Conservation (phyloP, 1,140 invertebrate genomes). For the Drosophila pandora region DNA sequence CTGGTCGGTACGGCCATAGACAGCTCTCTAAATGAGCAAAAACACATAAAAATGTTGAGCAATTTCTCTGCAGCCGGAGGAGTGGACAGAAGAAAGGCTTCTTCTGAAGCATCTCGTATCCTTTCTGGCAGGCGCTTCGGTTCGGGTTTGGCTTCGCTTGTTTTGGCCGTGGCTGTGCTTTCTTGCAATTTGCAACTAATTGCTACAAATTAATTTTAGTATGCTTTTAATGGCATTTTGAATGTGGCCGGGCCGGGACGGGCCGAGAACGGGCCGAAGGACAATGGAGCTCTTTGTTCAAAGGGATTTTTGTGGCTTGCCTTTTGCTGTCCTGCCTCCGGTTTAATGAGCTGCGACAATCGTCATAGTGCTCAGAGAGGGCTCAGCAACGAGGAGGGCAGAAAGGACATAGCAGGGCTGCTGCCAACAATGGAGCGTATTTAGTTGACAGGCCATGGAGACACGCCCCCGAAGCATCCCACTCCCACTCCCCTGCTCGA, state of each 20-base stretch:
- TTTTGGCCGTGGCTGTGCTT: constrained; percentile 37
- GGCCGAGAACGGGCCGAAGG: constrained; percentile 49
- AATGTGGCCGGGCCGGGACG: constrained; percentile 69
- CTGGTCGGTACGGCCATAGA: constrained; percentile 56
- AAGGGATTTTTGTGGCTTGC: constrained; percentile 66
- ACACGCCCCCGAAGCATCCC: constrained; percentile 9
- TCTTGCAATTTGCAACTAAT: constrained; percentile 81
- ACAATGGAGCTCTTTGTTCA: constrained; percentile 66
- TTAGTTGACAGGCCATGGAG: constrained; percentile 40
- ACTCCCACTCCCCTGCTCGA: background rate
- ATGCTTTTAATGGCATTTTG: constrained; percentile 82
- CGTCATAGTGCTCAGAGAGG: constrained; percentile 14
- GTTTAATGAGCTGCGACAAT: constrained; percentile 77
- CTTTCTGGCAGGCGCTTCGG: constrained; percentile 8
- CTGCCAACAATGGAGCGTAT: constrained; percentile 60
- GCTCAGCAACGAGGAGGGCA: background rate
- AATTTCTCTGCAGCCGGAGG: constrained; percentile 49
- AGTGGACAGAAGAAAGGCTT: constrained; percentile 22
- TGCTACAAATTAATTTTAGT: constrained; percentile 82
- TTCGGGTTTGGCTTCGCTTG: constrained; percentile 28
- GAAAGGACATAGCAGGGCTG: background rate
- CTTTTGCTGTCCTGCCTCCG: constrained; percentile 50
- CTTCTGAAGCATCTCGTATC: constrained; percentile 2
- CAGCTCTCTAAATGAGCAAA: constrained; percentile 71
- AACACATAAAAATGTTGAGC: constrained; percentile 81